phyloP scores from a whole-genome alignment of 2,888 invertebrate species.

The Pandemis corylana region DNA sequence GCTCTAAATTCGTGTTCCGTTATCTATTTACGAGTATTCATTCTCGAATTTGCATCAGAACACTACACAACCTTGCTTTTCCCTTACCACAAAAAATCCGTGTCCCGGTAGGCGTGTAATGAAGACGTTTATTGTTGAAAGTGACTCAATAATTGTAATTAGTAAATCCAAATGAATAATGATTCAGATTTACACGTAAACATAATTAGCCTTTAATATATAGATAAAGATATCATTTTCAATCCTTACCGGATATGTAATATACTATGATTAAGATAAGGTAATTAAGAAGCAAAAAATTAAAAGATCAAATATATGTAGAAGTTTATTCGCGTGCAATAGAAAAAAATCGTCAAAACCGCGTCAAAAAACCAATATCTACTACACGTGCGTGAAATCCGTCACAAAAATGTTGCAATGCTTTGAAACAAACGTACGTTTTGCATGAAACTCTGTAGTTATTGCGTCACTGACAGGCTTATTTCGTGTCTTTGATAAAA shows the following conservation, averaged over 20 bases:
- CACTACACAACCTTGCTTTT: not conserved
- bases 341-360: not conserved
- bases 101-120: not conserved
- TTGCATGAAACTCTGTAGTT: not conserved
- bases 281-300: not conserved
- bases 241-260: slow-evolving; percentile 5
- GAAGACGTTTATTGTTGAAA: not conserved
- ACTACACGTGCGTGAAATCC: slow-evolving; percentile 16
- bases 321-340: not conserved
- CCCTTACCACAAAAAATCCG: not conserved
- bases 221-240: slow-evolving; percentile 2
- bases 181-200: slow-evolving; percentile 18
- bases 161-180: not conserved
- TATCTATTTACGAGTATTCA: not conserved
- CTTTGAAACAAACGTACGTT: slow-evolving; percentile 9
- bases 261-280: not conserved
- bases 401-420: slow-evolving; percentile 29
- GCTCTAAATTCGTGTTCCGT: not conserved
- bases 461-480: slow-evolving; percentile 23
- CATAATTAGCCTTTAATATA: slow-evolving; percentile 8
- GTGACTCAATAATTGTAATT: slow-evolving; percentile 26
- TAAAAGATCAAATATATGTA: not conserved
- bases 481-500: slow-evolving; percentile 13
- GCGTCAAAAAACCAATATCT: slow-evolving; percentile 14
- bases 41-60: not conserved